phyloP scores from a whole-genome alignment of 2,888 invertebrate genomes.

The Tridacna gigas region DNA sequence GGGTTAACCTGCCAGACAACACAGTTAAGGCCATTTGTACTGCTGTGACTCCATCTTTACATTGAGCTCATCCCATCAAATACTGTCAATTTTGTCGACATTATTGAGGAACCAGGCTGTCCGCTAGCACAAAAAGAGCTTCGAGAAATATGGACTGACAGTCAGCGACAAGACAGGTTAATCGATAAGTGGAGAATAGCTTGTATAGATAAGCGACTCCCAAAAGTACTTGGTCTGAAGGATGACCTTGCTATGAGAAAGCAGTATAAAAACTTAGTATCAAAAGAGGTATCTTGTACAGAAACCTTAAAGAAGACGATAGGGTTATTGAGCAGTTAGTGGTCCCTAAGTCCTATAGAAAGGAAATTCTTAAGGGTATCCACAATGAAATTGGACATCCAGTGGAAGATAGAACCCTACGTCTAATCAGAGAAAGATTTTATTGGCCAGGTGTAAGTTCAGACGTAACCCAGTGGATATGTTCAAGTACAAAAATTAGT shows the following conservation, averaged over 20 bases:
- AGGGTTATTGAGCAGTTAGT: too few relatives aligned
- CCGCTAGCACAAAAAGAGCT: constrained; percentile 14
- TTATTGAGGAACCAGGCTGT: constrained; percentile 12
- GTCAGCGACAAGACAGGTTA: constrained; percentile 13
- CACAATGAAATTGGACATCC: too few relatives aligned
- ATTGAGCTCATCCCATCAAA: constrained; percentile 4
- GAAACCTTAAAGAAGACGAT: too few relatives aligned
- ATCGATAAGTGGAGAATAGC: constrained; percentile 23
- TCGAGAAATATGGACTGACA: too few relatives aligned
- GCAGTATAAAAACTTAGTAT: constrained; percentile 13
- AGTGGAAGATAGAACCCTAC: too few relatives aligned
- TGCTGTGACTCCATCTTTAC: not conserved
- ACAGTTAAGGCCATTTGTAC: constrained; percentile 16
- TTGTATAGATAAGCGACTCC: constrained; percentile 1
- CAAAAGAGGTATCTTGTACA: constrained; percentile 7
- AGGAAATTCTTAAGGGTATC: too few relatives aligned
- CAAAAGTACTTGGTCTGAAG: not conserved
- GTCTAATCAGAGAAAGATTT: too few relatives aligned
- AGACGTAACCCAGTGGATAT: too few relatives aligned
- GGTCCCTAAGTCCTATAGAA: too few relatives aligned
- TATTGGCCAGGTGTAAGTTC: too few relatives aligned
- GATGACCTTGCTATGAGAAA: constrained; percentile 13
- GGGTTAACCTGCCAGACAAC: not conserved
- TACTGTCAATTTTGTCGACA: constrained; percentile 3
- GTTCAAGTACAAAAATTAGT: too few relatives aligned